phyloP scores from a whole-genome alignment of 2,797 vertebrate genomes.

The Micromesistius poutassou region DNA sequence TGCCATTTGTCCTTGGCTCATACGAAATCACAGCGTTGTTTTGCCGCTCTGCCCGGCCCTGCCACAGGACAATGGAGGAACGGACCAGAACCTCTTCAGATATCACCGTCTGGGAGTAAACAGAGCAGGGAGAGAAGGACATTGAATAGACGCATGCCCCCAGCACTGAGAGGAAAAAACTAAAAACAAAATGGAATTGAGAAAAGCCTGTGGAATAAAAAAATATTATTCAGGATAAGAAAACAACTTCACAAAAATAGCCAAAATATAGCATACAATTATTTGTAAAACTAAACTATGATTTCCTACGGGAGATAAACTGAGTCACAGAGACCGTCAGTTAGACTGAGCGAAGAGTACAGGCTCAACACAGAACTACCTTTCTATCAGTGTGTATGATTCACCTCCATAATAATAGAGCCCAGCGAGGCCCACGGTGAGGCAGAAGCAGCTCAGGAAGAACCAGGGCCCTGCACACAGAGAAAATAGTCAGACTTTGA shows the following conservation, averaged over 20 bases:
- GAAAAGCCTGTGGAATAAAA: neutral
- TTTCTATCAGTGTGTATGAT: conserved; percentile 21
- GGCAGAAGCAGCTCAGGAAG: conserved; percentile 65
- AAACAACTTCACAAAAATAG: neutral
- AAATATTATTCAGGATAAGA: neutral
- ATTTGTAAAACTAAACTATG: neutral
- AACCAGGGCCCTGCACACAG: conserved; percentile 56
- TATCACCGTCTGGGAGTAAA: conserved; percentile 48
- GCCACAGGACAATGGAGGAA: conserved; percentile 55
- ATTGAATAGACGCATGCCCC: neutral
- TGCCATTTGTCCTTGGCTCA: conserved; percentile 34
- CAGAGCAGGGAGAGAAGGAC: conserved; percentile 1
- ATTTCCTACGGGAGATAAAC: neutral
- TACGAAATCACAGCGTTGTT: conserved; percentile 49
- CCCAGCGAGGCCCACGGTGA: conserved; percentile 54
- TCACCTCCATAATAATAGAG: conserved; percentile 67
- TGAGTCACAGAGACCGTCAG: neutral
- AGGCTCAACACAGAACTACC: neutral
- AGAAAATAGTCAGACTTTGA: neutral
- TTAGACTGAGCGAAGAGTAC: neutral
- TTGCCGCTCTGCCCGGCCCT: conserved; percentile 50
- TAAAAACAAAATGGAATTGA: neutral
- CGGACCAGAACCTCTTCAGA: conserved; percentile 39
- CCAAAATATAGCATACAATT: neutral
- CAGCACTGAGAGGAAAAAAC: neutral